Evolutionary conservation across 2,888 invertebrate genomes (phyloP).

Genomic region (Mystacides longicornis): DNA sequence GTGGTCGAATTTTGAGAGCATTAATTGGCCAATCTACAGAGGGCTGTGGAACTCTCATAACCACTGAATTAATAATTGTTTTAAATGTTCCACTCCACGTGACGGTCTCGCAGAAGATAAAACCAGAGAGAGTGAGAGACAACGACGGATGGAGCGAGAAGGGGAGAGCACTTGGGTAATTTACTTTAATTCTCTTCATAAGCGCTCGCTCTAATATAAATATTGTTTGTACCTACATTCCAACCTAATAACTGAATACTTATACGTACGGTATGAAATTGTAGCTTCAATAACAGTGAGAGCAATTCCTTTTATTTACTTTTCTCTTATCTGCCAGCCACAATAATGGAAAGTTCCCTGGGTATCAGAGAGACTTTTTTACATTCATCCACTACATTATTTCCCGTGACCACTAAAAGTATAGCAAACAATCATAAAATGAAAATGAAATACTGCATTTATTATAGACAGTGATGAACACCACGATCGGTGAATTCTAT

Average conservation of each 20-base stretch:
- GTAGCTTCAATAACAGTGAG: not conserved
- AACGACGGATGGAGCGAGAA: not conserved
- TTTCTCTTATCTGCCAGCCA: too few relatives aligned
- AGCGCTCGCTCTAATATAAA: not conserved
- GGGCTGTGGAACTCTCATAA: conserved; percentile 4
- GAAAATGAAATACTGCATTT: too few relatives aligned
- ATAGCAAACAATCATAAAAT: too few relatives aligned
- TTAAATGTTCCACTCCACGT: conserved; percentile 14
- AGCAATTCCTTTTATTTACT: not conserved
- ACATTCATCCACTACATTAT: too few relatives aligned
- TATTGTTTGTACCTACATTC: not conserved
- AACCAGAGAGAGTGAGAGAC: not conserved
- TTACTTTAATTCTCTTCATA: not conserved
- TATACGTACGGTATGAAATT: not conserved
- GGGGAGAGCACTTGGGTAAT: not conserved
- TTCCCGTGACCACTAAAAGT: too few relatives aligned
- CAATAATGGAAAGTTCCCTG: too few relatives aligned
- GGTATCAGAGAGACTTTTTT: too few relatives aligned
- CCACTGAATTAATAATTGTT: conserved; percentile 23
- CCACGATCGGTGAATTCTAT: too few relatives aligned
- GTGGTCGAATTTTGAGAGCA: not conserved
- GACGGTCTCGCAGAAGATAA: not conserved
- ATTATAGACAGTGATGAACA: too few relatives aligned
- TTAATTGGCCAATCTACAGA: not conserved
- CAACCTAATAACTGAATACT: not conserved